phyloP scores from a whole-genome alignment of 2,113 vertebrate genomes.

The Falco punctatus region DNA sequence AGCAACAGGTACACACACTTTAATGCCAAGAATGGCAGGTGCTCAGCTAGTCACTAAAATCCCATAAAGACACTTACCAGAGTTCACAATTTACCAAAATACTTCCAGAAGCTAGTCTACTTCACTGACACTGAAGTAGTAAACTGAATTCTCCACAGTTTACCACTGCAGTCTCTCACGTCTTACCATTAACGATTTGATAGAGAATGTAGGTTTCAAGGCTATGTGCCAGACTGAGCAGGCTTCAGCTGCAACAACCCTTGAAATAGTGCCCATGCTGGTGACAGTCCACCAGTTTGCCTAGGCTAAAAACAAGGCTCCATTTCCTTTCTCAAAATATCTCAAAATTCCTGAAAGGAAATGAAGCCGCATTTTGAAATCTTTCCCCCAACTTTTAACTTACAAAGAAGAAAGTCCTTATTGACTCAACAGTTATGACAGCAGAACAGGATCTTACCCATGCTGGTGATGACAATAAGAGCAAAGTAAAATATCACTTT shows the following conservation, averaged over 20 bases:
- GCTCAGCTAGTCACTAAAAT: background rate
- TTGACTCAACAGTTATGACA: background rate
- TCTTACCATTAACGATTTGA: background rate
- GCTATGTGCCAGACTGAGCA: background rate
- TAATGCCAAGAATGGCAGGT: background rate
- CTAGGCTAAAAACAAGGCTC: background rate
- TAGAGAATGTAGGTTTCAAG: background rate
- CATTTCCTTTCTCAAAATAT: background rate
- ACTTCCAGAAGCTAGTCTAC: background rate
- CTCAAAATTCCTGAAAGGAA: background rate
- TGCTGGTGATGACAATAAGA: background rate
- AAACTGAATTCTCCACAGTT: background rate
- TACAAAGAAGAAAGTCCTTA: background rate
- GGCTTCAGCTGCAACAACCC: background rate
- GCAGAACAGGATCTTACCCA: background rate
- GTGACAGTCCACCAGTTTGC: background rate
- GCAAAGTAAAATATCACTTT: background rate
- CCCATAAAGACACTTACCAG: background rate
- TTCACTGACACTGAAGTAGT: background rate
- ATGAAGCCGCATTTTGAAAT: rapidly evolving
- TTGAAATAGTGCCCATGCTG: background rate
- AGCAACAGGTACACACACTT: background rate
- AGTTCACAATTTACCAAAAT: background rate
- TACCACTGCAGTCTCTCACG: background rate
- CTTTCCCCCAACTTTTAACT: background rate